Evolutionary conservation across 2,113 vertebrate genomes (phyloP).

Genomic region (Lagopus leucura): DNA sequence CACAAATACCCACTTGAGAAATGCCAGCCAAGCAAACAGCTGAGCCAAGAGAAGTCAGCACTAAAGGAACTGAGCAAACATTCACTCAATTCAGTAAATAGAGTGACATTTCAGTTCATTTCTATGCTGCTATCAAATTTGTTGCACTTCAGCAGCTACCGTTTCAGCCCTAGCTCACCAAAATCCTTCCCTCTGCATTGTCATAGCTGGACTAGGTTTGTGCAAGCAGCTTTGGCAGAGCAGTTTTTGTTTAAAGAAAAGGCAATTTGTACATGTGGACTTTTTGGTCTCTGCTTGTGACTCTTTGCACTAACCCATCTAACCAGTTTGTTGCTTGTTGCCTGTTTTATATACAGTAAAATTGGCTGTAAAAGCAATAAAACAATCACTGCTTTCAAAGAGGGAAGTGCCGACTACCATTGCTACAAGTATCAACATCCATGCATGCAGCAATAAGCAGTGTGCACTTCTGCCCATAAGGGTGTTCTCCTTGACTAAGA

Average conservation of each 20-base stretch:
- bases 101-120: neutral
- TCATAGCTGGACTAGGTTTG: neutral
- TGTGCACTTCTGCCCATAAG: neutral
- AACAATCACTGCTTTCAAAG: accelerated
- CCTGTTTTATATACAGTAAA: neutral
- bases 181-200: neutral
- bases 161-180: neutral
- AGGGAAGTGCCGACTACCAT: neutral
- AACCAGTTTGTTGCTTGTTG: neutral
- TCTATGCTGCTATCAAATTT: neutral
- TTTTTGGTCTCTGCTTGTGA: neutral
- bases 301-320: neutral
- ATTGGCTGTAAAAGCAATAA: neutral
- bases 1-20: neutral
- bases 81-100: neutral
- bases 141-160: neutral
- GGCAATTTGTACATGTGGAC: accelerated
- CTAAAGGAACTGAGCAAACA: neutral
- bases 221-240: neutral
- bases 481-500: neutral
- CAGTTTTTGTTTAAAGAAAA: neutral
- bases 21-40: neutral
- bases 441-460: too few relatives aligned
- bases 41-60: neutral
- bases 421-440: accelerated